Percentiles rank a stretch among this genome's conserved stretches.
Conservation (phyloP, 2,113 vertebrate genomes). For the Chionis minor region DNA sequence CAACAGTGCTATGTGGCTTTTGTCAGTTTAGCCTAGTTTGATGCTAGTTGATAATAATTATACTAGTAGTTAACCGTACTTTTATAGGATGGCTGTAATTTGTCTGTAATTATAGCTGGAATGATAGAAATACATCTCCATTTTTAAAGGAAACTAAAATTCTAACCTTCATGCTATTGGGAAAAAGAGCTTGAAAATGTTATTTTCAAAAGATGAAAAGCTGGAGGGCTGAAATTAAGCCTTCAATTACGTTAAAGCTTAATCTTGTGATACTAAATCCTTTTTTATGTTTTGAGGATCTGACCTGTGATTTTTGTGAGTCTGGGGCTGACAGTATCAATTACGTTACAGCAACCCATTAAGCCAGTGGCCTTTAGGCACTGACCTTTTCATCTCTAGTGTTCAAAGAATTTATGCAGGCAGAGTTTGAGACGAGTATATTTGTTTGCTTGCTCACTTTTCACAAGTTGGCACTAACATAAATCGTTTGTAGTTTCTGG, state of each 20-base stretch:
- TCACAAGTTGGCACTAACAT: background rate
- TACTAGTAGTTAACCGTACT: background rate
- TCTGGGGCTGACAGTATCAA: slow-evolving; percentile 8
- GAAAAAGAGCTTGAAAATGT: background rate
- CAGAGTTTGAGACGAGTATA: background rate
- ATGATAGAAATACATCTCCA: background rate
- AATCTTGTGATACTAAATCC: slow-evolving; percentile 21
- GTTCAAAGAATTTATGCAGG: background rate
- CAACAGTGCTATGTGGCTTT: background rate
- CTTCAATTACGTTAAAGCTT: slow-evolving; percentile 6
- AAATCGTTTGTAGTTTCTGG: background rate
- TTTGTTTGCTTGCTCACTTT: background rate
- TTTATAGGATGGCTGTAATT: background rate
- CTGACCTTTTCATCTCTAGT: background rate
- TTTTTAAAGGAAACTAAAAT: background rate
- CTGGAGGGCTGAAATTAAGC: slow-evolving; percentile 45
- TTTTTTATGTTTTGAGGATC: background rate
- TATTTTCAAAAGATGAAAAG: slow-evolving; percentile 14
- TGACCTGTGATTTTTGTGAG: background rate
- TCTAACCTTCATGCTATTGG: background rate
- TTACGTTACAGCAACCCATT: background rate
- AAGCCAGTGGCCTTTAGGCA: slow-evolving; percentile 6
- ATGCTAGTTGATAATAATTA: slow-evolving; percentile 15
- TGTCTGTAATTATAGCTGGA: background rate
- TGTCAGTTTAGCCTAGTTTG: slow-evolving; percentile 25